Conservation (phyloP, 1,140 invertebrate genomes). For the Akabosia matsudoensis region DNA sequence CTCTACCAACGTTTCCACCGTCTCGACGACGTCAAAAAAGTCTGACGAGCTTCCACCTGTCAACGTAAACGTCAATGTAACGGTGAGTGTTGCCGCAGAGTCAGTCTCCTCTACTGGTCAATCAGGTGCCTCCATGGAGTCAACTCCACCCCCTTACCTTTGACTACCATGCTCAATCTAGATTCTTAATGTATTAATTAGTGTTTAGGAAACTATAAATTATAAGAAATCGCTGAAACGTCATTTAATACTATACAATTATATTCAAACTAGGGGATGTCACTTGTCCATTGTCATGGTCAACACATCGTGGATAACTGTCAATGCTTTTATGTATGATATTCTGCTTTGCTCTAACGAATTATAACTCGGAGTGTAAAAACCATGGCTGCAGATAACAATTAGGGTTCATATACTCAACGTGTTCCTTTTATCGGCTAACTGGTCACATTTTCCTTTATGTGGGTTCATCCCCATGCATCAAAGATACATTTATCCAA, state of each 20-base stretch:
- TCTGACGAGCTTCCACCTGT: slow-evolving; percentile 22
- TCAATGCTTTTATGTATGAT: not conserved
- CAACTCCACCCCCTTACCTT: slow-evolving; percentile 10
- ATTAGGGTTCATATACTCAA: not conserved
- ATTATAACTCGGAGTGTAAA: not conserved
- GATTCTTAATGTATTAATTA: not conserved
- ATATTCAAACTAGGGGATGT: not conserved
- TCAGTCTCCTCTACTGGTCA: slow-evolving; percentile 15
- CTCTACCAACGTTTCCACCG: not conserved
- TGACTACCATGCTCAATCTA: slow-evolving; percentile 21
- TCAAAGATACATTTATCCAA: no score
- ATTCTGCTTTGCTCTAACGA: slow-evolving; percentile 6
- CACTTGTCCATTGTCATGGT: not conserved
- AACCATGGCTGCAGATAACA: not conserved
- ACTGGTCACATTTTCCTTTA: no score
- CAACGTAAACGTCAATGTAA: slow-evolving; percentile 18
- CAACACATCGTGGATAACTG: not conserved
- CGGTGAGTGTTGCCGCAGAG: slow-evolving; percentile 16
- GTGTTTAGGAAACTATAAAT: not conserved
- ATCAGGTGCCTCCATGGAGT: slow-evolving; percentile 22
- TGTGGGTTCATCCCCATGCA: no score
- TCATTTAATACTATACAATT: not conserved
- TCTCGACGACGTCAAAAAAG: slow-evolving; percentile 13
- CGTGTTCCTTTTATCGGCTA: no score
- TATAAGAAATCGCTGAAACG: slow-evolving; percentile 1